Conservation (phyloP, 2,113 vertebrate species). For the Menidia beryllina region DNA sequence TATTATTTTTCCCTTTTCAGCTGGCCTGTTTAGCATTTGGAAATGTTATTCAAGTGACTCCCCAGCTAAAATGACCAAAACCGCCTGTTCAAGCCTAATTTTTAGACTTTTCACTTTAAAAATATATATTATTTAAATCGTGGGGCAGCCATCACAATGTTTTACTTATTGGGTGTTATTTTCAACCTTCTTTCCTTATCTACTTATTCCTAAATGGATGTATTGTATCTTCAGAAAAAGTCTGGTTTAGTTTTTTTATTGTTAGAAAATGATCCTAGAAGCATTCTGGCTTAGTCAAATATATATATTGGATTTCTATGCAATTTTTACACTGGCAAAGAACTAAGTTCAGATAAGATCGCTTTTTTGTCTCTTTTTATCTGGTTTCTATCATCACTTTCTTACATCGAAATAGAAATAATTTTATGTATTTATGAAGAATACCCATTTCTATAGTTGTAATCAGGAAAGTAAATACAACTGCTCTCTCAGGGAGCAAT, state of each 20-base stretch:
- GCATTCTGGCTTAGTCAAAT: no score
- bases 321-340: no score
- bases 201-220: no score
- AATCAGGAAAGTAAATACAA: neutral
- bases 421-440: neutral
- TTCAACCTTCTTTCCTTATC: no score
- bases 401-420: neutral
- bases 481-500: neutral
- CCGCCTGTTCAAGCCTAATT: neutral
- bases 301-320: no score
- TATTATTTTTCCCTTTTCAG: neutral
- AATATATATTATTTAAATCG: no score
- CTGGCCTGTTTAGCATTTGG: neutral
- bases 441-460: neutral
- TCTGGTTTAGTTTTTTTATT: neutral
- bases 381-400: neutral
- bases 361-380: neutral
- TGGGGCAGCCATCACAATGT: neutral
- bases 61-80: neutral
- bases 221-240: no score
- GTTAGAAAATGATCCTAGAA: neutral
- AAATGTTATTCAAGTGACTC: neutral
- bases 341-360: neutral
- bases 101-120: neutral
- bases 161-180: neutral